Evolutionary conservation across 2,797 vertebrate genomes (phyloP).

Genomic region (Pseudochirops cupreus): DNA sequence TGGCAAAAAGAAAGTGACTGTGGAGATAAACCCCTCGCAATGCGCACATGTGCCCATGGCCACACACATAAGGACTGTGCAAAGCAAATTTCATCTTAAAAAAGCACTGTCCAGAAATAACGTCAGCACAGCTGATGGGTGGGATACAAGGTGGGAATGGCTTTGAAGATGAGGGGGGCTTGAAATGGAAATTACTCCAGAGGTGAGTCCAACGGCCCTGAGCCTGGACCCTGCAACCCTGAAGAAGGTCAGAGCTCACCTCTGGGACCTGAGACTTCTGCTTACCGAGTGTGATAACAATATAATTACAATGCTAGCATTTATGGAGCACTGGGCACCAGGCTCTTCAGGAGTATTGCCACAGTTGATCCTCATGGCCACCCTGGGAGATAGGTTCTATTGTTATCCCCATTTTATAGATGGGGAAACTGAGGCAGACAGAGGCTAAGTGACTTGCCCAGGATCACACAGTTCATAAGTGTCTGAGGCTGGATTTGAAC

Average conservation of each 20-base stretch:
- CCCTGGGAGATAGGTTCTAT: no score
- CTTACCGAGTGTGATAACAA: no score
- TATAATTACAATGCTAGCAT: no score
- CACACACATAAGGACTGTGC: background rate
- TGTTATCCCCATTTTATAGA: no score
- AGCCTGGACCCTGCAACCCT: conserved; percentile 15
- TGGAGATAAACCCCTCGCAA: conserved; percentile 72
- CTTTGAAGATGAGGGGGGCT: conserved; percentile 65
- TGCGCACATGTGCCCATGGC: conserved; percentile 27
- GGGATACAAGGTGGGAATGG: conserved; percentile 59
- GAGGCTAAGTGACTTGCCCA: no score
- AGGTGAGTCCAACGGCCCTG: conserved; percentile 70
- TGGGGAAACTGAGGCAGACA: no score
- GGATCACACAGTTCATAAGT: no score
- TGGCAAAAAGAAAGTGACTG: conserved; percentile 76
- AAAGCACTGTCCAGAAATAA: conserved; percentile 51
- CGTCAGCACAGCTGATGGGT: conserved; percentile 64
- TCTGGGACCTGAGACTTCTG: background rate
- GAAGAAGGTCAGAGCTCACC: background rate
- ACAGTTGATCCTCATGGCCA: no score
- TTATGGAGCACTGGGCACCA: no score
- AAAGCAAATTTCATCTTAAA: conserved; percentile 68
- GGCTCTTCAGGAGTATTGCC: no score
- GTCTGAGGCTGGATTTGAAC: no score
- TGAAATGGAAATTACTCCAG: conserved; percentile 62